A percentile compares a stretch with the other conserved stretches of the same genome.
Conservation (phyloP, 2,113 vertebrate species). For the Xenopus borealis region DNA sequence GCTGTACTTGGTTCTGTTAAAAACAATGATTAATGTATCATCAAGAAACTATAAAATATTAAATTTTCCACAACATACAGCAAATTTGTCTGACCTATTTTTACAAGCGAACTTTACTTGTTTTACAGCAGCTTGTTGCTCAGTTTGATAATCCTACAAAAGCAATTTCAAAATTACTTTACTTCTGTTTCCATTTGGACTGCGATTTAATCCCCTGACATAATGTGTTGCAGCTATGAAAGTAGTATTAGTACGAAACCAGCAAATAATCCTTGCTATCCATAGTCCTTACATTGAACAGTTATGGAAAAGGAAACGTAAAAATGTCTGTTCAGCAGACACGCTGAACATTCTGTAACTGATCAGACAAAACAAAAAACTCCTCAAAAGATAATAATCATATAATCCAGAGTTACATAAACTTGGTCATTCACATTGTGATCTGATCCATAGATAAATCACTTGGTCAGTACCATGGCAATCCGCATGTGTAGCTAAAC, state of each 20-base stretch:
- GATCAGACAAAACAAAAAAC: too few species aligned
- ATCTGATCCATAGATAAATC: too few species aligned
- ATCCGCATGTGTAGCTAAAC: too few species aligned
- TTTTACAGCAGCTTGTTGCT: conserved; percentile 34
- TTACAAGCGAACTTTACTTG: conserved; percentile 37
- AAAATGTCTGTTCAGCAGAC: too few species aligned
- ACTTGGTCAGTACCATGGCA: too few species aligned
- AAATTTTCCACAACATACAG: conserved; percentile 19
- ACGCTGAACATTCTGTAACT: too few species aligned
- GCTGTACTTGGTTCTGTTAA: too few species aligned
- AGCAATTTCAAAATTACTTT: conserved; percentile 43
- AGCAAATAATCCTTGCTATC: conserved; percentile 49
- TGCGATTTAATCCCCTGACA: conserved; percentile 30
- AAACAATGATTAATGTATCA: conserved; percentile 10
- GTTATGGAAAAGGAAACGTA: too few species aligned
- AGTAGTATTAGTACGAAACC: conserved; percentile 29
- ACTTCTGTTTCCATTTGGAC: conserved; percentile 34
- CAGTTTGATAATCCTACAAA: conserved; percentile 40
- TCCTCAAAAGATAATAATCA: too few species aligned
- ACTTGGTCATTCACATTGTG: too few species aligned
- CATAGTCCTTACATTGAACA: background rate
- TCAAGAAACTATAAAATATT: conserved; percentile 28
- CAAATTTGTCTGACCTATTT: conserved; percentile 38
- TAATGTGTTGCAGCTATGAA: conserved; percentile 32
- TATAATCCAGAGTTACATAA: too few species aligned